Evolutionary conservation across 2,113 vertebrate genomes (phyloP).

Genomic region (Datnioides undecimradiatus): DNA sequence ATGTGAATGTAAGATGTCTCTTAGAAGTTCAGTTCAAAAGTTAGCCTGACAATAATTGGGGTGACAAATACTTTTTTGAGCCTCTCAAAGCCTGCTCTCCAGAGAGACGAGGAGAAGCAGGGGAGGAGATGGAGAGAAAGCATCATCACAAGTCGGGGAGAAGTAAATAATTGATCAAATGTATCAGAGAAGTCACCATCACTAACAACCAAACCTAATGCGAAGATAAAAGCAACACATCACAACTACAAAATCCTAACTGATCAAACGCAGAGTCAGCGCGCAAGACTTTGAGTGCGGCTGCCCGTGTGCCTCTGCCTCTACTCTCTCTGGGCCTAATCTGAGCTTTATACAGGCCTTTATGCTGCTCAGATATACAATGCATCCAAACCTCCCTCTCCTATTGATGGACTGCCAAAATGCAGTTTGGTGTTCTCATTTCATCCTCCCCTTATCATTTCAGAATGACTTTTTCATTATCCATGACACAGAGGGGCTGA

Average conservation of each 20-base stretch:
- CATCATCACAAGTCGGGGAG: slow-evolving; percentile 59
- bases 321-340: slow-evolving; percentile 64
- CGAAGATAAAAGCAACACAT: slow-evolving; percentile 74
- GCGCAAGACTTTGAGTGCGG: slow-evolving; percentile 41
- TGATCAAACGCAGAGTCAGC: slow-evolving; percentile 73
- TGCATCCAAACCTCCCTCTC: slow-evolving; percentile 54
- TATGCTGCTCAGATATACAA: slow-evolving; percentile 64
- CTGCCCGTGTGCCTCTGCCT: slow-evolving; percentile 58
- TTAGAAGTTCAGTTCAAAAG: slow-evolving; percentile 74
- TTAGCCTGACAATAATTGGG: slow-evolving; percentile 71
- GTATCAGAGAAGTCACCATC: slow-evolving; percentile 79
- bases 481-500: slow-evolving; percentile 58
- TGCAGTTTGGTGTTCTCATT: slow-evolving; percentile 48
- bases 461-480: slow-evolving; percentile 62
- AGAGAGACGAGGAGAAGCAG: slow-evolving; percentile 47
- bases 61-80: slow-evolving; percentile 76
- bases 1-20: slow-evolving; percentile 48
- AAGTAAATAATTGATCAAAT: slow-evolving; percentile 85
- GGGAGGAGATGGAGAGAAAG: slow-evolving; percentile 49
- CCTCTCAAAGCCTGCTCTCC: slow-evolving; percentile 59
- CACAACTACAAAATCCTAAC: slow-evolving; percentile 73
- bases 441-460: slow-evolving; percentile 57
- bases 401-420: slow-evolving; percentile 67
- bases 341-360: slow-evolving; percentile 54
- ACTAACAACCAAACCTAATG: slow-evolving; percentile 81